Evolutionary conservation across 2,888 invertebrate genomes (phyloP).

Genomic region (Drosophila meridionalis): DNA sequence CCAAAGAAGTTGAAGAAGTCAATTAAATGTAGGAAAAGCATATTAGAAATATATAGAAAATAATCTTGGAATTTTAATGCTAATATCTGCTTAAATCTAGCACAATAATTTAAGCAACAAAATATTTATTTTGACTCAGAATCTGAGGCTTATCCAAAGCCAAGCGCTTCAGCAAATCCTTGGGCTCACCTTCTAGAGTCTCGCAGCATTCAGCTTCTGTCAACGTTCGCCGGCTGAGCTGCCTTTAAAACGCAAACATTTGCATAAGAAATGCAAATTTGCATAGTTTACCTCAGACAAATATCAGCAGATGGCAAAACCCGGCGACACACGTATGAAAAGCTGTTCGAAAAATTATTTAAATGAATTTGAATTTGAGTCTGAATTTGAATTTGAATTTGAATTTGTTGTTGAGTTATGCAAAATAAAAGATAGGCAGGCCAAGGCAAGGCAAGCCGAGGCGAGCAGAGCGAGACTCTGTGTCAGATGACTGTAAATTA

Average conservation of each 20-base stretch:
- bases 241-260: constrained; percentile 58
- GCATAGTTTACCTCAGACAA: constrained; percentile 52
- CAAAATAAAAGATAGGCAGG: constrained; percentile 21
- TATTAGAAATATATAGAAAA: background rate
- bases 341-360: constrained; percentile 43
- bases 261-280: constrained; percentile 65
- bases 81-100: background rate
- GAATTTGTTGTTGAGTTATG: constrained; percentile 58
- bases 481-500: constrained; percentile 54
- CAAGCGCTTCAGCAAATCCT: constrained; percentile 16
- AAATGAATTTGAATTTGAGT: constrained; percentile 60
- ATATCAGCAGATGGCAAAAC: constrained; percentile 31
- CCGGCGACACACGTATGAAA: constrained; percentile 16
- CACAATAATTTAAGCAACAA: background rate
- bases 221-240: constrained; percentile 29
- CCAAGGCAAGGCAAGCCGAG: background rate
- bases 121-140: constrained; percentile 9
- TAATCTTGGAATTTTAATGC: background rate
- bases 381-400: constrained; percentile 36
- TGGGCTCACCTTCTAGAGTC: constrained; percentile 11
- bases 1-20: background rate
- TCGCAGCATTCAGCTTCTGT: constrained; percentile 21
- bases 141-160: constrained; percentile 6
- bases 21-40: background rate
- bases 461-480: no score